Evolutionary conservation across 1,140 invertebrate species (phyloP).

Genomic region (Phymastichus coffea): DNA sequence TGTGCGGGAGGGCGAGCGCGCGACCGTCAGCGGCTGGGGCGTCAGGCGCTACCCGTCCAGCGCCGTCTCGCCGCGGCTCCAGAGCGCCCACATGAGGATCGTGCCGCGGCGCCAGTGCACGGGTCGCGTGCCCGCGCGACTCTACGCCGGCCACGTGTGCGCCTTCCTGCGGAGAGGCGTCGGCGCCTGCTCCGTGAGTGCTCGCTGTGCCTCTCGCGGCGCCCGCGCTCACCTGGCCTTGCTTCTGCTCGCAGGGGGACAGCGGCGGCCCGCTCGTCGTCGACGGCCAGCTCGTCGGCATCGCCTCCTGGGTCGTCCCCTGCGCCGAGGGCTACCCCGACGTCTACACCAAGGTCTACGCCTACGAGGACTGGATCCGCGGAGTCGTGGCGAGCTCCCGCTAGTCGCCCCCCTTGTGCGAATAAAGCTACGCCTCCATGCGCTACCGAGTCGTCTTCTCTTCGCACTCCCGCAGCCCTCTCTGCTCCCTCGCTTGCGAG

Average conservation of each 20-base stretch:
- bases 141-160: background rate
- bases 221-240: too few relatives aligned
- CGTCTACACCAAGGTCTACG: slow-evolving; percentile 54
- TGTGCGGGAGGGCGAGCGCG: background rate
- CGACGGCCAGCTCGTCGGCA: slow-evolving; percentile 43
- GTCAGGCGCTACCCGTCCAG: background rate
- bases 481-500: too few relatives aligned
- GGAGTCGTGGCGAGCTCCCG: too few relatives aligned
- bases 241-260: slow-evolving; percentile 23
- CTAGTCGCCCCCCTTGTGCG: too few relatives aligned
- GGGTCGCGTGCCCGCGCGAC: background rate
- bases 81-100: background rate
- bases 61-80: background rate
- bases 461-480: too few relatives aligned
- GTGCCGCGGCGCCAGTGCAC: background rate
- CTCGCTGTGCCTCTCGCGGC: too few relatives aligned
- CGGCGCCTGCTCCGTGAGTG: background rate
- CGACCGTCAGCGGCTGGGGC: slow-evolving; percentile 4
- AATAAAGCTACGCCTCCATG: too few relatives aligned
- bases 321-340: slow-evolving; percentile 56
- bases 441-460: too few relatives aligned
- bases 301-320: slow-evolving; percentile 56
- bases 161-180: background rate
- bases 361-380: slow-evolving; percentile 10
- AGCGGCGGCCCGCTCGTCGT: slow-evolving; percentile 31